phyloP scores from a whole-genome alignment of 2,113 vertebrate genomes.

The Oncorhynchus gorbuscha region DNA sequence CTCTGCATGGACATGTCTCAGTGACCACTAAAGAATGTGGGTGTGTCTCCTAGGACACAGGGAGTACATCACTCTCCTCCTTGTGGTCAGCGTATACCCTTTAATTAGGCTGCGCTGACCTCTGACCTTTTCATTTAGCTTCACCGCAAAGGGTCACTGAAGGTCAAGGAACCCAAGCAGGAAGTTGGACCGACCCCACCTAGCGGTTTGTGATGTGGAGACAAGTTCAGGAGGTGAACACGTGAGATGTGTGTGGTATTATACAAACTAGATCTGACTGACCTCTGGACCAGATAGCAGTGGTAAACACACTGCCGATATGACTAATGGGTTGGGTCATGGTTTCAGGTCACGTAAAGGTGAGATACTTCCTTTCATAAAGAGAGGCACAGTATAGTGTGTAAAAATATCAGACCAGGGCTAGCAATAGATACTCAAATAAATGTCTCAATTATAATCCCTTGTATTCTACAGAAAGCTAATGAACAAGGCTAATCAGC shows the following conservation, averaged over 20 bases:
- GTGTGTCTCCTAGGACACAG: slow-evolving; percentile 52
- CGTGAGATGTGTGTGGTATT: neutral
- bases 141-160: slow-evolving; percentile 28
- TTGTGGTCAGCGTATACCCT: slow-evolving; percentile 51
- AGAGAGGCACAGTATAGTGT: no score
- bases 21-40: slow-evolving; percentile 56
- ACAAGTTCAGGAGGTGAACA: slow-evolving; percentile 30
- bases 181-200: slow-evolving; percentile 3
- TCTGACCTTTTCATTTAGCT: slow-evolving; percentile 54
- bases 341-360: neutral
- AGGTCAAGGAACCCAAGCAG: slow-evolving; percentile 31
- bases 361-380: neutral
- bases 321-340: neutral
- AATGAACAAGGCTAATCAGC: neutral
- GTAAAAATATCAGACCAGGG: no score
- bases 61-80: slow-evolving; percentile 58
- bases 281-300: neutral
- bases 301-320: neutral
- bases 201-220: slow-evolving; percentile 15
- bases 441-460: neutral
- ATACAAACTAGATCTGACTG: neutral
- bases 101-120: slow-evolving; percentile 67
- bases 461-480: no score
- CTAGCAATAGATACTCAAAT: no score
- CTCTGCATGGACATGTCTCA: slow-evolving; percentile 58